A percentile compares a stretch with the other conserved stretches of the same genome.
Conservation (phyloP, 2,797 vertebrate species). For the Petrocephalus schoutedeni region DNA sequence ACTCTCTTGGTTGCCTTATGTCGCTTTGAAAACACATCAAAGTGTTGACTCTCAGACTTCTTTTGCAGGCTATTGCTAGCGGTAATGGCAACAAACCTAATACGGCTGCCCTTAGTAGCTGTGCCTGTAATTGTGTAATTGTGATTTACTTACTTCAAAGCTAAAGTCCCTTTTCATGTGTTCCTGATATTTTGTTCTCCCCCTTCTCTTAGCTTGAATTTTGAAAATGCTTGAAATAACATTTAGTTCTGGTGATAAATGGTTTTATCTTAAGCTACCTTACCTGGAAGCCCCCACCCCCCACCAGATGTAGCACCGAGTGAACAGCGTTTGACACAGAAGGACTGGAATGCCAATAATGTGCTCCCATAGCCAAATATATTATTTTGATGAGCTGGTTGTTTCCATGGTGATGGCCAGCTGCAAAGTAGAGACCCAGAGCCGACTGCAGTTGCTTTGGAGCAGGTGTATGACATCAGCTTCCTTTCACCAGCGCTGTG, state of each 20-base stretch:
- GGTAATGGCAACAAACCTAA: neutral
- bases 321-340: neutral
- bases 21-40: neutral
- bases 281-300: neutral
- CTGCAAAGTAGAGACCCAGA: neutral
- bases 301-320: neutral
- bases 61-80: neutral
- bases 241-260: neutral
- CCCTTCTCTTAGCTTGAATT: neutral
- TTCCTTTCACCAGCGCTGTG: neutral
- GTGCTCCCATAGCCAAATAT: neutral
- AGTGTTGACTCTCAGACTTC: neutral
- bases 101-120: neutral
- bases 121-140: neutral
- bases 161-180: neutral
- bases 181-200: neutral
- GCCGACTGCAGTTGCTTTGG: neutral
- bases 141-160: neutral
- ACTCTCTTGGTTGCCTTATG: neutral
- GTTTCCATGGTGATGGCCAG: constrained; percentile 10
- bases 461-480: neutral
- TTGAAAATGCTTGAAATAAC: neutral
- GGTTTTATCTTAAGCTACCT: neutral
- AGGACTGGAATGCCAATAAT: constrained; percentile 14
- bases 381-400: neutral